Evolutionary conservation across 2,888 invertebrate genomes (phyloP), one percentile per base, ranked within the genome.

Genomic region (Busseola fusca): DNA sequence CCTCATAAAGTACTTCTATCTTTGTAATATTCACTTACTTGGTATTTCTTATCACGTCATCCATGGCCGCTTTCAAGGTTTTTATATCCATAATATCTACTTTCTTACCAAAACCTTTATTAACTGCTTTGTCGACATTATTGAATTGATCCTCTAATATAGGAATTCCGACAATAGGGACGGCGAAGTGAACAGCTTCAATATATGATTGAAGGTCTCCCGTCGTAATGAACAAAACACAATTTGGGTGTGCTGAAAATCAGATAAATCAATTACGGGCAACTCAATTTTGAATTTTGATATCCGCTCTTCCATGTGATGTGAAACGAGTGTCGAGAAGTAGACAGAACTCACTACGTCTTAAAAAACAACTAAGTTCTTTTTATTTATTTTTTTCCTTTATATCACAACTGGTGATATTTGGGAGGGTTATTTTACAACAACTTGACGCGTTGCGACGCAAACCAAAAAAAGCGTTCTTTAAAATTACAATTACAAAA

Each of bases 161-260:
- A 6, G 89, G 90, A 56, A 89, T 87, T 4, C 86, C 87, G 21
- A 90, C 86, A 12, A 86, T 81, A n/a, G 89, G 89, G 6, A 87
- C 84, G 12, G 85, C 86, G 40, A 82, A 88, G 64, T 91, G 86
- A 14, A 88, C 73, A n/a, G 88, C 76, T 71, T 91, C 89, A 0
- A 81, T 88, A 6, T 83, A 85, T 5, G 89, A 89, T 16, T 87
- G 78, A 1, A 87, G 80, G 30, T 89, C 88, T 12, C 88, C 89
- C 34, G 87, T 86, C 0, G 88, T 85, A 40, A 90, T 88, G 63
- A 90, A 90, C 1, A 90, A 67, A 6, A 76, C 45, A 57, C 86
- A 87, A 57, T 90, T 89, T 34, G 84, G 84, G 69, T 89, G 87
- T 40, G 87, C 89, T 90, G 82, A 30, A 84, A 84, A 64, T 37